Percentiles rank a stretch among this genome's conserved stretches.
phyloP scores from a whole-genome alignment of 2,113 vertebrate genomes.

The Cochlearius cochlearius region DNA sequence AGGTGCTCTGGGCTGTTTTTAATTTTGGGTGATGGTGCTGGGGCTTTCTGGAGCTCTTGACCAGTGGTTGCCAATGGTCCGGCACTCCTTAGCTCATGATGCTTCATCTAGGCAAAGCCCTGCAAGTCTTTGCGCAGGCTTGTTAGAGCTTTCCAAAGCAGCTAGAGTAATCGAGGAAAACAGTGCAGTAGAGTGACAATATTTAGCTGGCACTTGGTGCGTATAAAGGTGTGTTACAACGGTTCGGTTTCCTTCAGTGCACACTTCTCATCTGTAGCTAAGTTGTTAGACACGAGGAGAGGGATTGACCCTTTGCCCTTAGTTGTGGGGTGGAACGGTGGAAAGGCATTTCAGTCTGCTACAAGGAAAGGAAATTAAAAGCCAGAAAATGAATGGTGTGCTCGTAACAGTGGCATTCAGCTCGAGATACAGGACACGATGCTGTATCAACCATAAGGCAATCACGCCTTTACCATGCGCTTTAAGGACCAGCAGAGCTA shows the following conservation, averaged over 20 bases:
- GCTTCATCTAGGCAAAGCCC: not conserved
- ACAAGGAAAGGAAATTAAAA: not conserved
- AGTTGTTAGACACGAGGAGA: not conserved
- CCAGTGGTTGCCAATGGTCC: too few relatives aligned
- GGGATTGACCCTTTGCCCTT: not conserved
- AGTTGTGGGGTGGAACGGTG: not conserved
- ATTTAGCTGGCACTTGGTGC: not conserved
- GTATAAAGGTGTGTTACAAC: not conserved
- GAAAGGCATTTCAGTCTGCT: not conserved
- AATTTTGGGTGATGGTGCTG: not conserved
- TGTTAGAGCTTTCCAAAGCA: not conserved
- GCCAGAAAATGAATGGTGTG: not conserved
- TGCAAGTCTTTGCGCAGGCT: not conserved
- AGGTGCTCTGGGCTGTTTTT: not conserved
- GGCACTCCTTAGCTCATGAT: not conserved
- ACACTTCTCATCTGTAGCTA: not conserved
- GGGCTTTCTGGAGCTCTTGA: not conserved
- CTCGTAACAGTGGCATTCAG: not conserved
- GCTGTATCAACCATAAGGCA: not conserved
- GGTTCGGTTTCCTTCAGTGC: not conserved
- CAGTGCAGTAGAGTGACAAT: not conserved
- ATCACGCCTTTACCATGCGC: not conserved
- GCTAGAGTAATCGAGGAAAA: not conserved
- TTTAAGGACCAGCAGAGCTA: not conserved
- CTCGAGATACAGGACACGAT: not conserved